Conservation (phyloP, 2,113 vertebrate genomes). For the Gorilla gorilla region DNA sequence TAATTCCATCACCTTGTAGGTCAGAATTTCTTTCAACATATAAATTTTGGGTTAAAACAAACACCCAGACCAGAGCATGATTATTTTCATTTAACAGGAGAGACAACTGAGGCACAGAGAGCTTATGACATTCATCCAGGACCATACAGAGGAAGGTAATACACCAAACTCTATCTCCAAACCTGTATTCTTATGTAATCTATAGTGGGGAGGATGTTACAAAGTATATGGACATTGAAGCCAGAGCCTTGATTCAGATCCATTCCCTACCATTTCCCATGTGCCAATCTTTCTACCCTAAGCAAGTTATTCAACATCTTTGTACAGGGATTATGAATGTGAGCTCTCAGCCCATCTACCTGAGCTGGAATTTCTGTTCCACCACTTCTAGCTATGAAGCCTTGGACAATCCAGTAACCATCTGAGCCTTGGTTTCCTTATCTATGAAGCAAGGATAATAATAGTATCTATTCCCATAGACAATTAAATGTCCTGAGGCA, state of each 20-base stretch:
- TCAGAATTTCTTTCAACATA: not conserved
- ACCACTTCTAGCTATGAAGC: not conserved
- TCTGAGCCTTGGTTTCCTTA: not conserved
- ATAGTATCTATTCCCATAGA: not conserved
- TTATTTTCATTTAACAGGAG: not conserved
- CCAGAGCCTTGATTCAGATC: not conserved
- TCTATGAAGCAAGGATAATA: not conserved
- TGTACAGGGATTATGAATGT: too few species aligned
- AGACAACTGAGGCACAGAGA: not conserved
- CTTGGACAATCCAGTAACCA: not conserved
- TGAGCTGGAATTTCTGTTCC: not conserved
- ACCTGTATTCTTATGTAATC: not conserved
- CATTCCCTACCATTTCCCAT: not conserved
- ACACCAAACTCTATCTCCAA: not conserved
- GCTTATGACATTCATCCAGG: not conserved
- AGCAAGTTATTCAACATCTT: not conserved
- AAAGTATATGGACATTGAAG: not conserved
- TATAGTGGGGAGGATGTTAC: not conserved
- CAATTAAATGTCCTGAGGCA: not conserved
- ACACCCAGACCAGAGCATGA: not conserved
- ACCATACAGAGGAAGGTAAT: too few species aligned
- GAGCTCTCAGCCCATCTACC: not conserved
- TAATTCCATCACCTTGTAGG: too few species aligned
- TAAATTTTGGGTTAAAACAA: not conserved
- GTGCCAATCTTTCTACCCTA: not conserved